Percentiles rank a stretch among this genome's conserved stretches.
Evolutionary conservation across 2,797 vertebrate species (phyloP).

Genomic region (Mormyrus hasselquistii): DNA sequence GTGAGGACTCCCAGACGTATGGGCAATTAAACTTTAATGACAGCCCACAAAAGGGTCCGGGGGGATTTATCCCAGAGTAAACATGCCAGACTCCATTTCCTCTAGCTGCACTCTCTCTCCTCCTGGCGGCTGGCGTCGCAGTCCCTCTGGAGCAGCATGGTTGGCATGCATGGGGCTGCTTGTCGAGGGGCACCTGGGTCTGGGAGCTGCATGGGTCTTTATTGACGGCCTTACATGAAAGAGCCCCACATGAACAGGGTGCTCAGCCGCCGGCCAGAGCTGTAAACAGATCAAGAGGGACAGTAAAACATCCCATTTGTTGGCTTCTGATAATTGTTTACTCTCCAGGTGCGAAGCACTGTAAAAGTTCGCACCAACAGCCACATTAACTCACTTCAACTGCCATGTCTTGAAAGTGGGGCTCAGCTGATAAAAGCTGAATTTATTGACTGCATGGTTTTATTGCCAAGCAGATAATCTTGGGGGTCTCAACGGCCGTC

Average conservation of each 20-base stretch:
- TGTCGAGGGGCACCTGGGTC: not conserved
- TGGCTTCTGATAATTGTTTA: conserved; percentile 22
- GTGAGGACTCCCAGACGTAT: conserved; percentile 39
- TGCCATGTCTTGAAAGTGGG: not conserved
- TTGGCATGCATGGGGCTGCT: not conserved
- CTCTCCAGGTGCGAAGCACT: conserved; percentile 21
- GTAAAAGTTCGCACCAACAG: not conserved
- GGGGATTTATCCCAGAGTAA: conserved; percentile 57
- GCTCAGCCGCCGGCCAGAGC: not conserved
- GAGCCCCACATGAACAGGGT: not conserved
- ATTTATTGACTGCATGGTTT: conserved; percentile 11
- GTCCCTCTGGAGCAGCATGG: not conserved
- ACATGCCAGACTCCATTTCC: conserved; percentile 62
- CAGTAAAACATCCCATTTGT: conserved; percentile 12
- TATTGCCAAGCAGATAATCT: conserved; percentile 14
- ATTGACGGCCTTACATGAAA: not conserved
- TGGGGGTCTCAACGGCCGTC: conserved; percentile 20
- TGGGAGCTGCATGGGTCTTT: not conserved
- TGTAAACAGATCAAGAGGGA: conserved; percentile 20
- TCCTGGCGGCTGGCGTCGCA: conserved; percentile 29
- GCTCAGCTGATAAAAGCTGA: not conserved
- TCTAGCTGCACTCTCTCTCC: conserved; percentile 38
- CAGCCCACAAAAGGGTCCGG: conserved; percentile 51
- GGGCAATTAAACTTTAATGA: conserved; percentile 59
- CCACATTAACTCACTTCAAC: not conserved